A percentile compares a stretch with the other conserved stretches of the same genome.
These are phyloP conservation scores for Lutra lutra DNA, from an alignment of 2,797 vertebrate genomes.

Conservation along the genomic window DNA sequence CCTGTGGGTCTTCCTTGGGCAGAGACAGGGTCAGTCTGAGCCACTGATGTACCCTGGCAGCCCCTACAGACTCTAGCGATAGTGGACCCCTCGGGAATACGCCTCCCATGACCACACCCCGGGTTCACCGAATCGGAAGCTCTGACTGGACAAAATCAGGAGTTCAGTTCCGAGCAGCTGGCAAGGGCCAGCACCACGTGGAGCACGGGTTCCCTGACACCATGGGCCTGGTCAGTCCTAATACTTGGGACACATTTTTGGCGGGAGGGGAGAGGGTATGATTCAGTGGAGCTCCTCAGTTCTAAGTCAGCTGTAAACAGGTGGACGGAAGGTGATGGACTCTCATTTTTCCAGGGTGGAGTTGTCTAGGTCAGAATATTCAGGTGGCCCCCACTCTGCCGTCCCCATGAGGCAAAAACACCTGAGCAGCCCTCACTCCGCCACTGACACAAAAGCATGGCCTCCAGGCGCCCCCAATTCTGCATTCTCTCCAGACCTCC, in stretches of 20 bases:
- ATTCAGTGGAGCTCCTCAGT: background rate
- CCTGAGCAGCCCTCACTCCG: background rate
- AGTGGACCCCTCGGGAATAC: background rate
- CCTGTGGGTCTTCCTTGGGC: background rate
- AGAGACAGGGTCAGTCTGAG: background rate
- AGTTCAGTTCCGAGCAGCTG: background rate
- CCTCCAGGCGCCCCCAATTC: too few species aligned
- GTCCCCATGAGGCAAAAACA: background rate
- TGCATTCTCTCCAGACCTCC: too few species aligned
- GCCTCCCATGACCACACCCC: background rate
- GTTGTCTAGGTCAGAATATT: background rate
- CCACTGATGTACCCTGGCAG: background rate
- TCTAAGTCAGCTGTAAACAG: background rate
- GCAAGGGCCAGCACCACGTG: background rate
- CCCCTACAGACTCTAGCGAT: background rate
- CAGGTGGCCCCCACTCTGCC: background rate
- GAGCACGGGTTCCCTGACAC: background rate
- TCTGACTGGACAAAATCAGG: background rate
- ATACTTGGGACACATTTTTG: background rate
- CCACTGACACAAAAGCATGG: background rate
- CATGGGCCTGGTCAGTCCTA: background rate
- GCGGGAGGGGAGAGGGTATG: background rate
- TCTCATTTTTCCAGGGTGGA: too few species aligned
- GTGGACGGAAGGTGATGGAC: background rate
- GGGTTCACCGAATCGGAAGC: fast-evolving